These are phyloP conservation scores for Amblyraja radiata DNA, from an alignment of 2,797 vertebrate species.

Conservation along the genomic window DNA sequence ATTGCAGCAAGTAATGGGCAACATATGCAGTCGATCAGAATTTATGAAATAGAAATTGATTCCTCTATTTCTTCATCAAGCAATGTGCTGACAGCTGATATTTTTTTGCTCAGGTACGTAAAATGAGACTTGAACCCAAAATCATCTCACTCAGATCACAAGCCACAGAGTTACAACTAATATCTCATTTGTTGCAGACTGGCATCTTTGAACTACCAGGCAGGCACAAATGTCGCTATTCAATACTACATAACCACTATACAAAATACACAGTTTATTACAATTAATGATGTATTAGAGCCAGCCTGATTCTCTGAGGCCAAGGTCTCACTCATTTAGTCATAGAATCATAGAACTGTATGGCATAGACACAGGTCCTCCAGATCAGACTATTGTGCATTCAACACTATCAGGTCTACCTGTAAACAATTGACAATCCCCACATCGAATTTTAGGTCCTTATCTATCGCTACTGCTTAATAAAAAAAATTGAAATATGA, in stretches of 20 bases:
- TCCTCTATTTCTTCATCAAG: too few species aligned
- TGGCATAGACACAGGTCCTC: neutral
- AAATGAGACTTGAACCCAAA: too few species aligned
- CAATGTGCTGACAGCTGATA: too few species aligned
- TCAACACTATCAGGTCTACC: neutral
- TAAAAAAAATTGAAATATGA: too few species aligned
- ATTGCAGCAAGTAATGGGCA: neutral
- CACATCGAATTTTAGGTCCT: neutral
- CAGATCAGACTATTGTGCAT: neutral
- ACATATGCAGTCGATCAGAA: neutral
- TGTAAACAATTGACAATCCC: neutral
- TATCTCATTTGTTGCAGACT: too few species aligned
- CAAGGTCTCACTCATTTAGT: neutral
- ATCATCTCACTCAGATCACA: too few species aligned
- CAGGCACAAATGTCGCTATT: neutral
- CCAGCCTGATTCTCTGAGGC: neutral
- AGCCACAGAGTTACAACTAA: too few species aligned
- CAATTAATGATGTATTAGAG: neutral
- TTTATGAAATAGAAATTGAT: neutral
- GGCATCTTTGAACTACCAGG: neutral
- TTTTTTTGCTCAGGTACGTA: too few species aligned
- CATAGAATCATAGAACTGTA: too few species aligned
- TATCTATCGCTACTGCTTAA: neutral
- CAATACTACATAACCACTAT: neutral
- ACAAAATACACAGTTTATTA: neutral